Evolutionary conservation across 2,888 invertebrate species (phyloP).

Genomic region (Muscina levida): DNA sequence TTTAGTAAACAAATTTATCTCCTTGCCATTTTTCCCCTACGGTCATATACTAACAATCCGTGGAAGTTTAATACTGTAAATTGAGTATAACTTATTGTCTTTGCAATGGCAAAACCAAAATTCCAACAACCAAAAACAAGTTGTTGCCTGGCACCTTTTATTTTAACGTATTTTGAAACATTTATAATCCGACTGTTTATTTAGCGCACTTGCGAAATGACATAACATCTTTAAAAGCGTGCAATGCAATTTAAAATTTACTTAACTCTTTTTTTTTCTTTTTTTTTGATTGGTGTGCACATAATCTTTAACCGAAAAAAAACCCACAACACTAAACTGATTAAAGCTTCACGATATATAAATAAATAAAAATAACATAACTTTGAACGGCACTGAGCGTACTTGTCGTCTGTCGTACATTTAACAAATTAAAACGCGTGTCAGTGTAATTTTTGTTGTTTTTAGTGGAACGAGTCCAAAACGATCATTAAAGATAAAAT

Average conservation of each 20-base stretch:
- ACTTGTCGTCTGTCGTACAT: constrained; percentile 6
- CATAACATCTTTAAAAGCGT: constrained; percentile 50
- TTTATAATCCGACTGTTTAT: constrained; percentile 30
- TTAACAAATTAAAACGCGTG: constrained; percentile 46
- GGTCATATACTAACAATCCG: too few species aligned
- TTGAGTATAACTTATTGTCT: too few species aligned
- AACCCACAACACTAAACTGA: constrained; percentile 24
- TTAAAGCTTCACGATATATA: constrained; percentile 31
- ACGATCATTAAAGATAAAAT: constrained; percentile 12
- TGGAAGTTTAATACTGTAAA: too few species aligned
- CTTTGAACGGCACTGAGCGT: background rate
- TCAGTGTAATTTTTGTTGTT: too few species aligned
- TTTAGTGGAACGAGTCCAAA: constrained; percentile 11
- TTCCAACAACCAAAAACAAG: too few species aligned
- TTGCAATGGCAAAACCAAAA: too few species aligned
- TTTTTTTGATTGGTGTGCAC: constrained; percentile 34
- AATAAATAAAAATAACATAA: background rate
- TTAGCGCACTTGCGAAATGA: constrained; percentile 46
- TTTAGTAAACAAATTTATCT: too few species aligned
- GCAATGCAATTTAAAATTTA: constrained; percentile 49
- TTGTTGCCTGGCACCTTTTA: constrained; percentile 18
- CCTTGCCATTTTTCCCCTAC: too few species aligned
- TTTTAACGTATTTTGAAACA: constrained; percentile 20
- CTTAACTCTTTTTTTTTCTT: too few species aligned
- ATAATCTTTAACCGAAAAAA: constrained; percentile 2